Evolutionary conservation across 64 coral and sea anemone species (phyloP).

Genomic region (Stichodactyla mertensii): DNA sequence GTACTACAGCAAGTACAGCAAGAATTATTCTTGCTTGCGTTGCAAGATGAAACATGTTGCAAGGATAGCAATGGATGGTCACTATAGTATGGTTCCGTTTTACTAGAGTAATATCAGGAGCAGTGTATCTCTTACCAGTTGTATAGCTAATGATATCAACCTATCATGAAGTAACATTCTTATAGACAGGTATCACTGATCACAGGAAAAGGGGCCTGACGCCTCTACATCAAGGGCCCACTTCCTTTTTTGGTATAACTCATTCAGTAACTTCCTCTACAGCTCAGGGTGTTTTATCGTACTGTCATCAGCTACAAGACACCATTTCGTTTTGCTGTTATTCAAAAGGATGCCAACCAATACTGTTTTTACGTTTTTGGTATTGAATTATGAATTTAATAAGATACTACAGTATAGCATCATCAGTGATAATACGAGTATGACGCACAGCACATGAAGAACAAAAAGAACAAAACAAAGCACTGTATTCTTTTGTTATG

Average conservation of each 20-base stretch:
- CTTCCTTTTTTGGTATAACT: background rate
- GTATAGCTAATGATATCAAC: background rate
- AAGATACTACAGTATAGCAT: too few relatives aligned
- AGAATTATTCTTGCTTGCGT: background rate
- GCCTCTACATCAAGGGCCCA: background rate
- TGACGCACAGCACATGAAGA: too few relatives aligned
- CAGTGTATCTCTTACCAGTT: background rate
- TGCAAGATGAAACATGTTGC: background rate
- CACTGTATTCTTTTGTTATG: too few relatives aligned
- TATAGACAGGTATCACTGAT: background rate
- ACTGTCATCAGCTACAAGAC: background rate
- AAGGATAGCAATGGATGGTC: too few relatives aligned
- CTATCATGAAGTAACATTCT: background rate
- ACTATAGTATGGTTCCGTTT: too few relatives aligned
- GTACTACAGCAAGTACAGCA: background rate
- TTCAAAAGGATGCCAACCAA: too few relatives aligned
- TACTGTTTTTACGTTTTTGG: background rate
- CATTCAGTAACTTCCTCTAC: background rate
- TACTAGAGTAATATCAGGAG: background rate
- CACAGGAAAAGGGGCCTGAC: background rate
- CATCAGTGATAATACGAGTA: too few relatives aligned
- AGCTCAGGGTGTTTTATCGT: background rate
- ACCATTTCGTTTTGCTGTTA: background rate
- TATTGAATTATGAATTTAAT: background rate
- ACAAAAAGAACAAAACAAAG: too few relatives aligned